A percentile compares a stretch with the other conserved stretches of the same genome.
phyloP scores from a whole-genome alignment of 2,888 invertebrate species.

The Trissoscelio sp. region DNA sequence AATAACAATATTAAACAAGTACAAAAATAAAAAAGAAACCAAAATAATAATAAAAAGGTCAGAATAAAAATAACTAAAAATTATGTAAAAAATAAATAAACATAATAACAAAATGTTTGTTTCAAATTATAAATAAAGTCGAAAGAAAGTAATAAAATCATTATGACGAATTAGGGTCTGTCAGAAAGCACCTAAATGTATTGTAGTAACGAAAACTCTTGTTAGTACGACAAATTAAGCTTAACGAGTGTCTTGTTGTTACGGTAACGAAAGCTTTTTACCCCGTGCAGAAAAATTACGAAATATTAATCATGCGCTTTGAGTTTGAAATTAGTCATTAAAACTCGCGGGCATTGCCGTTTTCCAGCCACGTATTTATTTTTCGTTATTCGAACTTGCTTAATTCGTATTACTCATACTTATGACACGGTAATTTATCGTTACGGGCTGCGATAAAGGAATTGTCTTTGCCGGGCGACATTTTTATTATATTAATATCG shows the following conservation, averaged over 20 bases:
- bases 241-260: conserved; percentile 45
- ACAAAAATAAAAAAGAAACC: no score
- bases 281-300: conserved; percentile 27
- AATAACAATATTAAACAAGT: no score
- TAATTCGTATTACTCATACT: not conserved
- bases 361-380: not conserved
- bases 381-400: not conserved
- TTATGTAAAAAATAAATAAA: no score
- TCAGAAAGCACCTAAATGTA: conserved; percentile 8
- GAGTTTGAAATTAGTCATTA: conserved; percentile 11
- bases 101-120: no score
- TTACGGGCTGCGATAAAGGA: not conserved
- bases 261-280: conserved; percentile 25
- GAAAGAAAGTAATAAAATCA: not conserved
- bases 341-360: not conserved
- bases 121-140: conserved; percentile 10
- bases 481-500: conserved; percentile 41
- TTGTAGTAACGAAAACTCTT: conserved; percentile 32
- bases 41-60: no score
- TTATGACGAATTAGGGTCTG: conserved; percentile 30
- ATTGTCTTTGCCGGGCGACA: conserved; percentile 2
- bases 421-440: not conserved
- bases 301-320: conserved; percentile 26
- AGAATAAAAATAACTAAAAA: no score
- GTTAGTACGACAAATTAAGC: conserved; percentile 45